Evolutionary conservation across 2,797 vertebrate genomes (phyloP).

Genomic region (Girardinus metallicus): DNA sequence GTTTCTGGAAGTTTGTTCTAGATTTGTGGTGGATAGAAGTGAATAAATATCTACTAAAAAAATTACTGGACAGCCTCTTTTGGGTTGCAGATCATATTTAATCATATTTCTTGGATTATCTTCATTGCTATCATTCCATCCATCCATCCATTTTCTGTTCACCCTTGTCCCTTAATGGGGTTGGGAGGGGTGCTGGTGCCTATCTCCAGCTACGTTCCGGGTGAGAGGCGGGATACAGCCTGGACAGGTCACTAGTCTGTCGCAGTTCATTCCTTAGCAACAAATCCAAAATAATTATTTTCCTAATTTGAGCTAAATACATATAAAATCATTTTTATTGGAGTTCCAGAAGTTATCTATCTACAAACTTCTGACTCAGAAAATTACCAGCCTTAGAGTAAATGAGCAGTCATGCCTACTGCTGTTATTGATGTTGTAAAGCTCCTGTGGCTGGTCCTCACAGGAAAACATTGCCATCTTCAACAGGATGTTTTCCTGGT

Average conservation of each 20-base stretch:
- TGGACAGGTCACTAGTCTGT: no score
- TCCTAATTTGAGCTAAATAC: neutral
- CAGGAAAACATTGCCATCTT: constrained; percentile 14
- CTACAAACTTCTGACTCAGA: neutral
- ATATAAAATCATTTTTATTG: neutral
- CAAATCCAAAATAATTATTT: neutral
- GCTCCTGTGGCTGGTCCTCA: neutral
- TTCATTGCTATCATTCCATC: neutral
- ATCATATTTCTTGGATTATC: neutral
- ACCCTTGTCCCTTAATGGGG: no score
- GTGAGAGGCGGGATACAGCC: no score
- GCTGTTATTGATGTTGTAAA: constrained; percentile 15
- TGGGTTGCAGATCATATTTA: neutral
- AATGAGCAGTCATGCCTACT: constrained; percentile 1
- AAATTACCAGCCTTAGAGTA: neutral
- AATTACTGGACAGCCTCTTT: neutral
- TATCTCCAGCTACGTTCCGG: no score
- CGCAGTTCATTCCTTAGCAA: no score
- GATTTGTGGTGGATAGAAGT: no score
- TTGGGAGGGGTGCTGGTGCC: no score
- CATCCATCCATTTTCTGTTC: no score
- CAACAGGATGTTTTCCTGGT: constrained; percentile 9
- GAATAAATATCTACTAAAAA: no score
- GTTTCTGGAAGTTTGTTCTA: no score
- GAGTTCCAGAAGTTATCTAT: neutral